Evolutionary conservation across 2,113 vertebrate species (phyloP).

Genomic region (Petromus typicus): DNA sequence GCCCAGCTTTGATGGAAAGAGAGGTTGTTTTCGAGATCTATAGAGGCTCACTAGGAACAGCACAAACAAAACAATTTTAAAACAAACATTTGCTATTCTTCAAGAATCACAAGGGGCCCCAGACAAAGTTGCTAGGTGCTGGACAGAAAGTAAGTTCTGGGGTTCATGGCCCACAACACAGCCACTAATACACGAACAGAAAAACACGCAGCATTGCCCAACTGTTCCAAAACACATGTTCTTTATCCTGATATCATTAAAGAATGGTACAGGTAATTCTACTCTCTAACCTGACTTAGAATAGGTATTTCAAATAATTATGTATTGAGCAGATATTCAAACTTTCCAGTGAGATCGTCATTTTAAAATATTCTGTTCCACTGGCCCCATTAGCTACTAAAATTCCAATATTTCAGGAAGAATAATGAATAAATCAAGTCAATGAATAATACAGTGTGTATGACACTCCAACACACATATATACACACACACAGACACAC

Average conservation of each 20-base stretch:
- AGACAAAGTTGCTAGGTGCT: not conserved
- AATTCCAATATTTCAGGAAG: not conserved
- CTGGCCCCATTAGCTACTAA: not conserved
- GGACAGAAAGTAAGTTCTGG: not conserved
- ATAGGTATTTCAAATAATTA: conserved; percentile 13
- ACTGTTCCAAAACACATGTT: conserved; percentile 8
- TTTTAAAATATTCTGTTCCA: not conserved
- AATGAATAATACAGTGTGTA: not conserved
- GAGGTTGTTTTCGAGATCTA: not conserved
- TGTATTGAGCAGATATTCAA: not conserved
- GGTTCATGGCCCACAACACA: not conserved
- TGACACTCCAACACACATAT: not conserved
- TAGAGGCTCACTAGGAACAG: not conserved
- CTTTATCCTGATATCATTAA: conserved; percentile 59
- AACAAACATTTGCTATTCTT: not conserved
- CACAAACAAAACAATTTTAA: conserved; percentile 8
- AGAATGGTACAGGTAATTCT: not conserved
- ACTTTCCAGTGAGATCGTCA: not conserved
- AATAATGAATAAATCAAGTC: not conserved
- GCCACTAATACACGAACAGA: not conserved
- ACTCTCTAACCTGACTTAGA: conserved; percentile 3
- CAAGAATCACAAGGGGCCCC: not conserved
- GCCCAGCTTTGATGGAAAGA: not conserved
- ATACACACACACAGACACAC: not conserved
- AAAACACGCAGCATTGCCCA: not conserved